These are phyloP conservation scores for Phoebastria nigripes DNA, from an alignment of 2,797 vertebrate species.

Conservation along the genomic window DNA sequence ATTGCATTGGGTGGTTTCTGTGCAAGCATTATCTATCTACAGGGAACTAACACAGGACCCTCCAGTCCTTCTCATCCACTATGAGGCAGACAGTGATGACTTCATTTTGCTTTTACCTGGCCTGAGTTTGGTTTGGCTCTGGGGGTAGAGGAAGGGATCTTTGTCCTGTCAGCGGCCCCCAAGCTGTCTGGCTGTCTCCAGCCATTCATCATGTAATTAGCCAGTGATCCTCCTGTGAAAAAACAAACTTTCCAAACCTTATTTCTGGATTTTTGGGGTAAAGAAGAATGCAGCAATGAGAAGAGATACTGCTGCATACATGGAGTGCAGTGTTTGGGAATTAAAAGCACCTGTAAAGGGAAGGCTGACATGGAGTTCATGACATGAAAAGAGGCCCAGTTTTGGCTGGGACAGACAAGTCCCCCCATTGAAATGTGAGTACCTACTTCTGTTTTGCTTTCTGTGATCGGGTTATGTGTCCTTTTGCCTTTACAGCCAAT, in stretches of 20 bases:
- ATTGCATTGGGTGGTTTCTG: neutral
- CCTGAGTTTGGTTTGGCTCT: neutral
- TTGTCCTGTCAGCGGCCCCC: neutral
- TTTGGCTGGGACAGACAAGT: neutral
- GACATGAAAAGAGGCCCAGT: neutral
- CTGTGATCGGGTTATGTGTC: neutral
- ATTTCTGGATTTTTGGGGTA: neutral
- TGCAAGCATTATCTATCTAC: neutral
- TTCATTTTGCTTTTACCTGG: neutral
- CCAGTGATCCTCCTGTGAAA: neutral
- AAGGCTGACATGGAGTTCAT: neutral
- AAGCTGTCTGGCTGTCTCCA: neutral
- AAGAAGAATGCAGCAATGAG: neutral
- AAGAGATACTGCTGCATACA: neutral
- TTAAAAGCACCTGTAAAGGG: conserved; percentile 7
- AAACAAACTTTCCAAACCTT: neutral
- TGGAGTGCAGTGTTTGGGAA: neutral
- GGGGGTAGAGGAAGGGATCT: neutral
- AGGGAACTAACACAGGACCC: neutral
- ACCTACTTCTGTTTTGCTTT: conserved; percentile 3
- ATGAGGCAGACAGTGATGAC: neutral
- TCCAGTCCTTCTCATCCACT: neutral
- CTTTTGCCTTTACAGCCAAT: neutral
- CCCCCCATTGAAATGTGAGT: neutral
- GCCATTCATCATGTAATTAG: neutral